Evolutionary conservation across 2,113 vertebrate species (phyloP).

Genomic region (Falcunculus frontatus): DNA sequence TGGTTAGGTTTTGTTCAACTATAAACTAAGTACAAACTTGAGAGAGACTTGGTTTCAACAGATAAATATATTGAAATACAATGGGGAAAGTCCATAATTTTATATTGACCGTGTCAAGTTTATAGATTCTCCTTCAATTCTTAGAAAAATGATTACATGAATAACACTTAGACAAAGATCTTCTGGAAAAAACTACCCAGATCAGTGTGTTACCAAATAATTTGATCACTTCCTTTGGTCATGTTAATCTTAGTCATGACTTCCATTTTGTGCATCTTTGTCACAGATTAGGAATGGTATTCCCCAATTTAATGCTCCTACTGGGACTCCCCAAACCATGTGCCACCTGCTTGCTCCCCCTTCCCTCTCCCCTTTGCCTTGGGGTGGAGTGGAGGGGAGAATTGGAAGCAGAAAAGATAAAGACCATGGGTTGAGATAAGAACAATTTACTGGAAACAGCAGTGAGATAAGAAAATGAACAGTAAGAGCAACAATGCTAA

Average conservation of each 20-base stretch:
- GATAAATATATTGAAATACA: not conserved
- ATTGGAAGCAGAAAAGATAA: not conserved
- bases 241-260: not conserved
- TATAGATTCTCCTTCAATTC: not conserved
- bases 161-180: not conserved
- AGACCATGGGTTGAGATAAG: not conserved
- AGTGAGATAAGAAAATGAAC: not conserved
- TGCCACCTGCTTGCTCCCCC: fast-evolving
- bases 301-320: not conserved
- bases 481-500: not conserved
- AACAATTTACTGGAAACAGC: not conserved
- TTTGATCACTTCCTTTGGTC: not conserved
- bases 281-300: not conserved
- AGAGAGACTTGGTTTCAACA: not conserved
- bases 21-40: not conserved
- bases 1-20: not conserved
- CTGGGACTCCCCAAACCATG: not conserved
- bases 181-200: not conserved
- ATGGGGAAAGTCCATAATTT: not conserved
- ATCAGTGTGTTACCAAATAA: not conserved
- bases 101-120: not conserved
- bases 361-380: not conserved
- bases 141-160: not conserved
- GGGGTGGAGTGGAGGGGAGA: not conserved
- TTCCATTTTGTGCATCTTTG: not conserved